Evolutionary conservation across 2,113 vertebrate species (phyloP).

Genomic region (Charina bottae): DNA sequence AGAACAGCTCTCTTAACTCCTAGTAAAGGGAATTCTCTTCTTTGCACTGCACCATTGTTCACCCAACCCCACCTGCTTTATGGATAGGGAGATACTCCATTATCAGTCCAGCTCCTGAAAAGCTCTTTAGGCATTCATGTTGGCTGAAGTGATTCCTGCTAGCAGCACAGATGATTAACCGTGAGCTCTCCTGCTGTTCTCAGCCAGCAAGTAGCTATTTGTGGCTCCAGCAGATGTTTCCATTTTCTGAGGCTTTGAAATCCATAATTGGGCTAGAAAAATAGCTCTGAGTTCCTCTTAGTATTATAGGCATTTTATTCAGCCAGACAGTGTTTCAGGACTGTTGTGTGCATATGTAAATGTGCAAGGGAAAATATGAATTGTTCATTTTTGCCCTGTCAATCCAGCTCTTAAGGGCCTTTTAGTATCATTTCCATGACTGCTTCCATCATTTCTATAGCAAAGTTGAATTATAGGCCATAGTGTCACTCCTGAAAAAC

Average conservation of each 20-base stretch:
- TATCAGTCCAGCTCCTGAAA: conserved; percentile 26
- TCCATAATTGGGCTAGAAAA: conserved; percentile 60
- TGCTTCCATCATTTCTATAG: neutral
- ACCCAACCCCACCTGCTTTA: neutral
- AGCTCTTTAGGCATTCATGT: conserved; percentile 16
- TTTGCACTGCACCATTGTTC: conserved; percentile 20
- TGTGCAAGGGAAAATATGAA: conserved; percentile 3
- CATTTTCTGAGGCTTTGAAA: conserved; percentile 41
- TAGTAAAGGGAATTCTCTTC: neutral
- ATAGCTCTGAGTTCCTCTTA: conserved; percentile 47
- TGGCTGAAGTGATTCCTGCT: conserved; percentile 35
- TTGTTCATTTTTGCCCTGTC: neutral
- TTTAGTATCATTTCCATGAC: neutral
- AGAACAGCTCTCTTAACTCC: neutral
- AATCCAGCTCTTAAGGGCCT: neutral
- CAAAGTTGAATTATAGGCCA: neutral
- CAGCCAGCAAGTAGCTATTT: conserved; percentile 30
- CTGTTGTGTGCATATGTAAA: conserved; percentile 13
- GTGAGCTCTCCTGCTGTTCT: conserved; percentile 40
- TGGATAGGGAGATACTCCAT: neutral
- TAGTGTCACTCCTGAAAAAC: neutral
- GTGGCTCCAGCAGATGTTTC: conserved; percentile 55
- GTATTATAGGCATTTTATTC: conserved; percentile 44
- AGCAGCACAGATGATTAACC: conserved; percentile 48
- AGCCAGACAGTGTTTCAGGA: conserved; percentile 13